Conservation (phyloP, 2,113 vertebrate genomes). For the zebrafish (Danio rerio) region DNA sequence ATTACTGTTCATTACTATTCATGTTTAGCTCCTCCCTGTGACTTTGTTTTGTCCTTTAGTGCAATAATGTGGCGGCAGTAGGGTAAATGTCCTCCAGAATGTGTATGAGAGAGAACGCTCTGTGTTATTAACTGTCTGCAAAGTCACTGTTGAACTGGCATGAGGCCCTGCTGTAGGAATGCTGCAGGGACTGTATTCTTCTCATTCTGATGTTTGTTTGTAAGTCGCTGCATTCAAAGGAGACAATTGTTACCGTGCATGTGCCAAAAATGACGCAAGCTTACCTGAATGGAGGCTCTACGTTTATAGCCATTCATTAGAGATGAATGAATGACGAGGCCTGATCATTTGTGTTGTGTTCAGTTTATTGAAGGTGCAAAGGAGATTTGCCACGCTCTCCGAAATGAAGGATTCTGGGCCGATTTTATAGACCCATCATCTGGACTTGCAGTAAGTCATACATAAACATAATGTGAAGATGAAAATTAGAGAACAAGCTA, state of each 20-base stretch:
- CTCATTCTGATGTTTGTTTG: not conserved
- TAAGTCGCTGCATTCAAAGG: not conserved
- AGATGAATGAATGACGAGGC: not conserved
- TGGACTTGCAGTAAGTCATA: slow-evolving; percentile 86
- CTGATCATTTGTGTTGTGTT: slow-evolving; percentile 17
- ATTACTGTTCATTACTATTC: not conserved
- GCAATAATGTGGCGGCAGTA: not conserved
- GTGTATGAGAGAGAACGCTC: not conserved
- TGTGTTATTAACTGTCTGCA: slow-evolving; percentile 56
- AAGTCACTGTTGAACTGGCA: slow-evolving; percentile 13
- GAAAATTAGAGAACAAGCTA: no score
- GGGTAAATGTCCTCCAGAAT: not conserved
- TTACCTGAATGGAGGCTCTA: not conserved
- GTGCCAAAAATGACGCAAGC: no score
- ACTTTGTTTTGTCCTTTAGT: not conserved
- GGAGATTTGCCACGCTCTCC: slow-evolving; percentile 90
- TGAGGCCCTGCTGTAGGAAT: not conserved
- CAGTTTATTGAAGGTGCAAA: slow-evolving; percentile 92
- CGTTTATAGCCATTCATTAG: not conserved
- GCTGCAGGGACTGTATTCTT: not conserved
- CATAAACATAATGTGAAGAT: no score
- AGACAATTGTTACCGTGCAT: not conserved
- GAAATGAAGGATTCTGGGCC: slow-evolving; percentile 91
- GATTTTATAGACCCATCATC: slow-evolving; percentile 97
- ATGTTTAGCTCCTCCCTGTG: not conserved